Evolutionary conservation across 2,797 vertebrate genomes (phyloP).

Genomic region (Pangasius macronema): DNA sequence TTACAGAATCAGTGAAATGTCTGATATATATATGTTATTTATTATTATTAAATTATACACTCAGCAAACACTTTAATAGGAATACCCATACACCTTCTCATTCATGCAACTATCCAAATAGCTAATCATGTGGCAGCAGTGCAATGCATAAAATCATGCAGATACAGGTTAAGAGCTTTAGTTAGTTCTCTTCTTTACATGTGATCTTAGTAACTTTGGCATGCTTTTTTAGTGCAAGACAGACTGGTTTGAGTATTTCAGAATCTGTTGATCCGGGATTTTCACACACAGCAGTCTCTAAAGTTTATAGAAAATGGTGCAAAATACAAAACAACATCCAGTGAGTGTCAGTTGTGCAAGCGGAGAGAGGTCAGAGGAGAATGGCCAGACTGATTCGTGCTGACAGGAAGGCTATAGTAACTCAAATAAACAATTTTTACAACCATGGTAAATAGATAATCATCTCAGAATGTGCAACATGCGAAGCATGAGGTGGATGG

Average conservation of each 20-base stretch:
- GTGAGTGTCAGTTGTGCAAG: neutral
- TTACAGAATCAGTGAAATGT: neutral
- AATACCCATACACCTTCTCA: neutral
- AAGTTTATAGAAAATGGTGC: neutral
- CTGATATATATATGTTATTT: neutral
- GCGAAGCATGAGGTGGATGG: neutral
- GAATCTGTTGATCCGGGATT: too few relatives aligned
- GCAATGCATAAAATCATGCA: neutral
- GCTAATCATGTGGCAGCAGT: neutral
- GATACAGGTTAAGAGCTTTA: neutral
- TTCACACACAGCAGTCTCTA: too few relatives aligned
- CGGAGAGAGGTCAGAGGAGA: neutral
- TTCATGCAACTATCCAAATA: neutral
- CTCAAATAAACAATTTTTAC: neutral
- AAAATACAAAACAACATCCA: neutral
- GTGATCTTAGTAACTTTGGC: too few relatives aligned
- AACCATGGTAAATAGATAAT: neutral
- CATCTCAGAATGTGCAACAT: neutral
- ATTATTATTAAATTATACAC: neutral
- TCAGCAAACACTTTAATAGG: neutral
- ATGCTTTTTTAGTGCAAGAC: too few relatives aligned
- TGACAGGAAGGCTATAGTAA: neutral
- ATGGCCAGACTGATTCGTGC: neutral
- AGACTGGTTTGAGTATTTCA: too few relatives aligned
- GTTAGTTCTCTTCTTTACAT: too few relatives aligned